Evolutionary conservation across 2,888 invertebrate species (phyloP).

Genomic region (Drosophila mulleri): DNA sequence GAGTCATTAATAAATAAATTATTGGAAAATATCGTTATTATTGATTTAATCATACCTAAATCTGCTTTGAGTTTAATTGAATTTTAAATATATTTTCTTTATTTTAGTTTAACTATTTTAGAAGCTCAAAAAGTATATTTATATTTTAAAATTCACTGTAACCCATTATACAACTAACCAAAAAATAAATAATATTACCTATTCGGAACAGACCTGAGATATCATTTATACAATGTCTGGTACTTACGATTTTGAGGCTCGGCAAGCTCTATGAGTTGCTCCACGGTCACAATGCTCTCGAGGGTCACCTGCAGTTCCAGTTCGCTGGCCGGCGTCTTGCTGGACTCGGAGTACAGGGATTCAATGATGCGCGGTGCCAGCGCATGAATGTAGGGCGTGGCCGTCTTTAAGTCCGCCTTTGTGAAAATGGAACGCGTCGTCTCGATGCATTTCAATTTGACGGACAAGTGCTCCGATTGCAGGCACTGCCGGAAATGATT

Average conservation of each 20-base stretch:
- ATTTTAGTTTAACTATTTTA: neutral
- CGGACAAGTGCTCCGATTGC: slow-evolving; percentile 88
- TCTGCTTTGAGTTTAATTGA: neutral
- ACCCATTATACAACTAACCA: too few species aligned
- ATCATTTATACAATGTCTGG: neutral
- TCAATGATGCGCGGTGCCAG: slow-evolving; percentile 92
- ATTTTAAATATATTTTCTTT: neutral
- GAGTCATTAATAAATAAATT: neutral
- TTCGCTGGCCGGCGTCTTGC: slow-evolving; percentile 88
- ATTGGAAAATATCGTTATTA: too few species aligned
- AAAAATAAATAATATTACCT: too few species aligned
- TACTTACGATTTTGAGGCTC: slow-evolving; percentile 92
- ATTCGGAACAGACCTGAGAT: slow-evolving; percentile 24
- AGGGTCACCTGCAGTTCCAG: slow-evolving; percentile 89
- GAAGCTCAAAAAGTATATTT: neutral
- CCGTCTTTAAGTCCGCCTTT: slow-evolving; percentile 89
- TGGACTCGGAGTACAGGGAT: slow-evolving; percentile 88
- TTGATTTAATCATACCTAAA: neutral
- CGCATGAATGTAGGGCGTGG: slow-evolving; percentile 92
- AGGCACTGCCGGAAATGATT: slow-evolving; percentile 95
- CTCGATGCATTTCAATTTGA: slow-evolving; percentile 92
- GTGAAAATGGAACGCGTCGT: slow-evolving; percentile 91
- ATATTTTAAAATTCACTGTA: too few species aligned
- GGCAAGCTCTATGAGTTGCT: slow-evolving; percentile 90
- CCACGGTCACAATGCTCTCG: slow-evolving; percentile 91